Percentiles rank a stretch among this genome's conserved stretches.
phyloP scores from a whole-genome alignment of 2,888 invertebrate genomes.

The Drosophila paucipuncta region DNA sequence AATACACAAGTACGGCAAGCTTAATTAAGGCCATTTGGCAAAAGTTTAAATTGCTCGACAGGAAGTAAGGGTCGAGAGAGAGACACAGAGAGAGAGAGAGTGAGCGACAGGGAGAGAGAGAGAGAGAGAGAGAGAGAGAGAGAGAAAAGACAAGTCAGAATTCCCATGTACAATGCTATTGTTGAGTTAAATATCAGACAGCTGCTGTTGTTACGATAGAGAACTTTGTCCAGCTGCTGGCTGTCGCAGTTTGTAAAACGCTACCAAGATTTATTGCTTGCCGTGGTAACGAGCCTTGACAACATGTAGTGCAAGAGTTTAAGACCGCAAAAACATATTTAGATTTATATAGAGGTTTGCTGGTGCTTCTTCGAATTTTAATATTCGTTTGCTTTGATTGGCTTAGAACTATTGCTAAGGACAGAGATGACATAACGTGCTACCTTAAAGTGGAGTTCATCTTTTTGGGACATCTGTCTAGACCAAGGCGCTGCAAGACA shows the following conservation, averaged over 20 bases:
- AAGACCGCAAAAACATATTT: background rate
- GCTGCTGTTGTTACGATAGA: slow-evolving; percentile 32
- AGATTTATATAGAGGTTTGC: background rate
- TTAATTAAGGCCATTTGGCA: slow-evolving; percentile 61
- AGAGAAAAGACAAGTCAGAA: background rate
- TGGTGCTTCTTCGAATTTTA: slow-evolving; percentile 66
- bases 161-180: slow-evolving; percentile 6
- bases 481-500: slow-evolving; percentile 44
- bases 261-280: slow-evolving; percentile 48
- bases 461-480: slow-evolving; percentile 17
- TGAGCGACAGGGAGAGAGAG: background rate
- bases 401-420: slow-evolving; percentile 67
- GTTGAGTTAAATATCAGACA: slow-evolving; percentile 14
- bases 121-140: background rate
- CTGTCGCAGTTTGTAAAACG: slow-evolving; percentile 35
- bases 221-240: slow-evolving; percentile 51
- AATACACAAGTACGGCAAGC: slow-evolving; percentile 54
- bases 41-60: slow-evolving; percentile 63
- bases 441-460: slow-evolving; percentile 10
- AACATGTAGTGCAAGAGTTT: slow-evolving; percentile 16
- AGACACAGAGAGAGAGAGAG: slow-evolving; percentile 4
- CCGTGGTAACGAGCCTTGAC: slow-evolving; percentile 20
- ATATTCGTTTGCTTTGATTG: slow-evolving; percentile 76
- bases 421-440: slow-evolving; percentile 19
- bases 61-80: no score